A percentile compares a stretch with the other conserved stretches of the same genome.
Evolutionary conservation across 1,140 invertebrate species (phyloP).

Genomic region (Caenorhabditis brenneri): DNA sequence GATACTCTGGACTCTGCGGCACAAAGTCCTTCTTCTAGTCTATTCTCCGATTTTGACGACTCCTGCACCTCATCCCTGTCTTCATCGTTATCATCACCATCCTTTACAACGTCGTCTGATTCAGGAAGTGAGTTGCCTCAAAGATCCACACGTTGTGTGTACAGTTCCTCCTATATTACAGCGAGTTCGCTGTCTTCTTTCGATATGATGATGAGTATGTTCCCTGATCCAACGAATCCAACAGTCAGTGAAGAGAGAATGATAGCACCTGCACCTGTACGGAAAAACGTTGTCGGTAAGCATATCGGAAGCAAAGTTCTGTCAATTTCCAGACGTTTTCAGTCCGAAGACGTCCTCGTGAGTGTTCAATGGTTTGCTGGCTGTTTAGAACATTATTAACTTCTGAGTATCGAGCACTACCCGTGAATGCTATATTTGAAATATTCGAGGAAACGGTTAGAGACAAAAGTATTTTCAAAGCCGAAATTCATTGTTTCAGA

Average conservation of each 20-base stretch:
- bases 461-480: background rate
- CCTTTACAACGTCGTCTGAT: background rate
- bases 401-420: constrained; percentile 48
- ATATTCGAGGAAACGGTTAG: constrained; percentile 48
- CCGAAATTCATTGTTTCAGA: background rate
- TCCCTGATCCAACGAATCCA: constrained; percentile 12
- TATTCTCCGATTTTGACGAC: constrained; percentile 23
- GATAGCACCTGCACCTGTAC: background rate
- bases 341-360: constrained; percentile 45
- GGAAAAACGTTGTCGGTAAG: constrained; percentile 40
- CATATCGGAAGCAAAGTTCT: background rate
- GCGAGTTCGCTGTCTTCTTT: constrained; percentile 27
- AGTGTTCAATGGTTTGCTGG: constrained; percentile 52
- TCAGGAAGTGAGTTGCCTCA: constrained; percentile 26
- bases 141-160: constrained; percentile 36
- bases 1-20: constrained; percentile 21
- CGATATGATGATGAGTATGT: constrained; percentile 37
- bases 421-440: constrained; percentile 48
- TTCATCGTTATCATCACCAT: constrained; percentile 1
- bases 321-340: constrained; percentile 14
- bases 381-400: constrained; percentile 48
- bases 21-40: constrained; percentile 16
- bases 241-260: background rate
- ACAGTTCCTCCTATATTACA: constrained; percentile 14
- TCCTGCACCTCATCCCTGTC: background rate